Conservation (phyloP, 2,113 vertebrate genomes). For the Coturnix japonica region DNA sequence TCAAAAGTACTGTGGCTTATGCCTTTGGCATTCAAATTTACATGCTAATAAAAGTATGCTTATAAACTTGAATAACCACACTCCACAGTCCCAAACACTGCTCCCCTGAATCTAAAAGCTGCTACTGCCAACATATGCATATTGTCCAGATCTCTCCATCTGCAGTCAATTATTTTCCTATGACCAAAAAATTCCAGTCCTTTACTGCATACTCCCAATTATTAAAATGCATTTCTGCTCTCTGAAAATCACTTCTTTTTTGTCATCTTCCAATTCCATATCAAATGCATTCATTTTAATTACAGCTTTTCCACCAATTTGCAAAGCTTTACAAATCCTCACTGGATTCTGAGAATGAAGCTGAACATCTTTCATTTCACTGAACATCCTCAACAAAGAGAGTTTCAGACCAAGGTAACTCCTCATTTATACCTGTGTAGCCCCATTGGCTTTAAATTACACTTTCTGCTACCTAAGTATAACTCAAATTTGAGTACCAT, state of each 20-base stretch:
- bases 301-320: conserved; percentile 14
- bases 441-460: not conserved
- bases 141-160: conserved; percentile 64
- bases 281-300: conserved; percentile 25
- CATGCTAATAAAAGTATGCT: conserved; percentile 59
- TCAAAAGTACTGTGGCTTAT: conserved; percentile 47
- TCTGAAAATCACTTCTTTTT: not conserved
- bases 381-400: not conserved
- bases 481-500: not conserved
- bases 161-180: conserved; percentile 74
- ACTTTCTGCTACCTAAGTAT: not conserved
- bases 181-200: conserved; percentile 68
- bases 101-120: conserved; percentile 34
- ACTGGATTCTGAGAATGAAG: not conserved
- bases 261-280: not conserved
- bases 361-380: not conserved
- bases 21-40: conserved; percentile 62
- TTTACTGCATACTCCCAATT: conserved; percentile 57
- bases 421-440: not conserved
- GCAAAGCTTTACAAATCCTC: conserved; percentile 1
- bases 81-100: conserved; percentile 37
- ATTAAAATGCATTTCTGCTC: conserved; percentile 32
- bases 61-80: conserved; percentile 59
- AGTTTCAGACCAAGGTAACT: not conserved
- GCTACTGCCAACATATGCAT: conserved; percentile 63